A percentile compares a stretch with the other conserved stretches of the same genome.
These are phyloP conservation scores for Terrapene triunguis DNA, from an alignment of 2,113 vertebrate genomes.

Conservation along the genomic window DNA sequence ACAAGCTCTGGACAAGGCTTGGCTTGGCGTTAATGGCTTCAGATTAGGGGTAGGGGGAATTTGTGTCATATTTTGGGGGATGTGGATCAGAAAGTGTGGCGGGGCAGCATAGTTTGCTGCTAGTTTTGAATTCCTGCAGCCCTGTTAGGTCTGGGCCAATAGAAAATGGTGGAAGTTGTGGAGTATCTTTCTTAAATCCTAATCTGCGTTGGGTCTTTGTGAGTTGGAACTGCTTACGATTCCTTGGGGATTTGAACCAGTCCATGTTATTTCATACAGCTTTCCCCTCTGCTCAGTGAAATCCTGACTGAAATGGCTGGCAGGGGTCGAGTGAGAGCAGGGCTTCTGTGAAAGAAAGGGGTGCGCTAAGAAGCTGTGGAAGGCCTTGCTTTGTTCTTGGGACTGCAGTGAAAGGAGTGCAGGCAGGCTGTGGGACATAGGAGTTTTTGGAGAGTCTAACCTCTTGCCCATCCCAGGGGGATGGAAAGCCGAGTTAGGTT, in stretches of 20 bases:
- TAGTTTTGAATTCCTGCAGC: background rate
- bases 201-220: background rate
- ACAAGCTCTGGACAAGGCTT: background rate
- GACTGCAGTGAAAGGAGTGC: background rate
- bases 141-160: background rate
- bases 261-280: background rate
- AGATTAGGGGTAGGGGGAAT: background rate
- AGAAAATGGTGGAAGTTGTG: background rate
- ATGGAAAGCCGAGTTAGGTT: background rate
- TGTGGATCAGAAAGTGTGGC: background rate
- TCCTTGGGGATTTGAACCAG: background rate
- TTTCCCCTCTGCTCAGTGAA: background rate
- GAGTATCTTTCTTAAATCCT: background rate
- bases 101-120: background rate
- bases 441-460: background rate
- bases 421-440: rapidly evolving
- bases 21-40: background rate
- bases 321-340: too few relatives aligned
- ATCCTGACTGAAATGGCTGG: background rate
- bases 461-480: background rate
- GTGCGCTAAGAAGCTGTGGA: background rate
- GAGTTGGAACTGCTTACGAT: background rate
- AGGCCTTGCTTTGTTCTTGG: background rate
- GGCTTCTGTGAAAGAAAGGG: background rate
- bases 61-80: background rate